Base-by-base conservation (phyloP, 2,888 invertebrate species). In the Iphiclides podalirius region DNA sequence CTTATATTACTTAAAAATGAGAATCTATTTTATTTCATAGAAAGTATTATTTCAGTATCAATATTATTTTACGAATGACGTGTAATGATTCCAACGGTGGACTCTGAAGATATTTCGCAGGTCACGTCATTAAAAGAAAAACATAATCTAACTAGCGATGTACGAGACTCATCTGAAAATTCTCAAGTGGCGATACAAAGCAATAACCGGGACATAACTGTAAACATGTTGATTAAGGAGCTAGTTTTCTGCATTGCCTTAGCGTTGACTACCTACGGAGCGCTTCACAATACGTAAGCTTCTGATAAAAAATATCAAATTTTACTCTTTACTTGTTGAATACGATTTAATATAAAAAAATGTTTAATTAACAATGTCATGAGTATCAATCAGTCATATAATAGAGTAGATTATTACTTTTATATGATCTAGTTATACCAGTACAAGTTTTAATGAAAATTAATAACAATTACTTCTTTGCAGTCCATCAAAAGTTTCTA, bases 251-350 rank as follows among this genome's bases (percentile, higher is more conserved):
- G 93, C 63, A 76, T 93, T 55, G 90, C 92, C 46, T 75, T 94
- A 46, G 90, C 91, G 48, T 86, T 94, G 51, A 92, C 92, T 2
- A 90, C 93, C 8, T 92, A 93, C 66, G 94, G 93, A 58, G 93
- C 93, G 37, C 84, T 94, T 39, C 92, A 93, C 60, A 93, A 92
- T 69, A 90, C 92, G 94, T 94, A 90, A 90, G 92, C 89, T 20
- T 20, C 20, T 20, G 20, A 20, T 20, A 4, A 20, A 20, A 20
- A 4, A 6, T 20, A 20, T 20, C n/a, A n/a, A n/a, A n/a, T n/a
- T n/a, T n/a, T n/a, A n/a, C n/a, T n/a, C n/a, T n/a, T n/a, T n/a
- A n/a, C n/a, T n/a, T n/a, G n/a, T n/a, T n/a, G n/a, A n/a, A n/a
- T n/a, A n/a, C n/a, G n/a, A n/a, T n/a, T n/a, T n/a, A n/a, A n/a